Base-by-base conservation (phyloP, 1,140 invertebrate genomes). In the Microplitis mediator region DNA sequence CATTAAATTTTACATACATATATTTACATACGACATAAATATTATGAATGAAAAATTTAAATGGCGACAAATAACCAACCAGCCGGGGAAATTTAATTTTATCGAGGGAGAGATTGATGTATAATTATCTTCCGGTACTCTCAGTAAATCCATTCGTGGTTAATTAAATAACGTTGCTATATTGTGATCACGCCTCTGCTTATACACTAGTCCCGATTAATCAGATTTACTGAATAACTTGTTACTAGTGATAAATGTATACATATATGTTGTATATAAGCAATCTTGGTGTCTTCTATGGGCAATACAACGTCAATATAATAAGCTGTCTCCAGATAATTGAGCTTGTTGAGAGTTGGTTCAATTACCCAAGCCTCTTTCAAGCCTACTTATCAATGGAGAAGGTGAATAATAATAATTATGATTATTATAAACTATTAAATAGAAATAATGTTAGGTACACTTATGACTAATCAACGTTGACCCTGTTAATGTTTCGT, bases 401-500 rank as follows among this genome's bases (percentile, higher is more conserved):
- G 9, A 61, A 61, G 14, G 58, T 61, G 31, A 34, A 61, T 2
- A 56, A 56, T 16, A 34, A 11, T 60, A 0, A 60, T 32, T 13
- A 23, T 60, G 3, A 32, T 23, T 34, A 34, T 31, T 60, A 23
- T 11, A 23, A 63, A 35, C n/a, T 23, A 65, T 51, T 6, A 65
- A 16, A 13, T 34, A 39, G 0, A 35, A 34, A n/a, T 13, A 9
- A 23, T 50, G 16, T 50, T 65, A 65, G 34, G 35, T 9, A 39
- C 35, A 35, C 39, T 16, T 35, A 51, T 35, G 63, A 50, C 45
- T 51, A 50, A 65, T 65, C 39, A 65, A 65, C 63, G 50, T 65
- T 68, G 66, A 68, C 66, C 52, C 66, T 54, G 51, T 68, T 68
- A 51, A 58, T 51, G 66, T 56, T 68, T 23, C 56, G 54, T 56